Evolutionary conservation across 1,140 invertebrate species (phyloP), one percentile per base, ranked within the genome.

Genomic region (Epicauta chinensis): DNA sequence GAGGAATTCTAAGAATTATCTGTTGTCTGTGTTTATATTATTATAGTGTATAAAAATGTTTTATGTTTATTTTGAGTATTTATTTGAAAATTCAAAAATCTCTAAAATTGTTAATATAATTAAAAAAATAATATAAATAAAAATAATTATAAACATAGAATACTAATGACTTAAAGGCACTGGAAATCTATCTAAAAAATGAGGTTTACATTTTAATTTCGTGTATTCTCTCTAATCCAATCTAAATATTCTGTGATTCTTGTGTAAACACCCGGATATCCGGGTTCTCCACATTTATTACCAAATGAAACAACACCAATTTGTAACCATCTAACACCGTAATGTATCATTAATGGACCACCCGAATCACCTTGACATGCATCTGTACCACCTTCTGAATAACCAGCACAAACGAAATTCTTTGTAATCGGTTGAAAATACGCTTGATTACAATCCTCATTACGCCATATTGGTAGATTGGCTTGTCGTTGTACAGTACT

Each of bases 391-490:
- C 92, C 92, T 62, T 92, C 83, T 4, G 85, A 84, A 61, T 89
- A 90, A 0, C 93, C 92, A 23, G 93, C 92, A 65, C 93, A 96
- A 1, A 96, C 72, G 71, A 95, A 95, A 53, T 88, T 91, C 23
- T 85, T 82, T 2, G 89, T 93, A 55, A 96, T 95, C 3, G 89
- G 88, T 65, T 95, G 92, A 71, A 91, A 92, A 69, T 93, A 94
- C 9, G 89, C 89, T 34, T 82, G 76, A 70, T 94, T 86, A 64
- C 92, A 93, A 59, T 95, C 91, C 53, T 88, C 84, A 66, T 93
- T 94, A 42, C 86, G 80, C 91, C 92, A 95, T 12, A 96, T 85
- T 0, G 91, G 91, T 16, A 96, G 71, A 40, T 87, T 77, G 0
- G 88, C 89, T 69, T 93, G 87, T 45, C 89, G 74, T 65, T 93